Percentiles rank a stretch among this genome's conserved stretches.
Evolutionary conservation across 2,797 vertebrate genomes (phyloP).

Genomic region (Halcyon smyrnensis): DNA sequence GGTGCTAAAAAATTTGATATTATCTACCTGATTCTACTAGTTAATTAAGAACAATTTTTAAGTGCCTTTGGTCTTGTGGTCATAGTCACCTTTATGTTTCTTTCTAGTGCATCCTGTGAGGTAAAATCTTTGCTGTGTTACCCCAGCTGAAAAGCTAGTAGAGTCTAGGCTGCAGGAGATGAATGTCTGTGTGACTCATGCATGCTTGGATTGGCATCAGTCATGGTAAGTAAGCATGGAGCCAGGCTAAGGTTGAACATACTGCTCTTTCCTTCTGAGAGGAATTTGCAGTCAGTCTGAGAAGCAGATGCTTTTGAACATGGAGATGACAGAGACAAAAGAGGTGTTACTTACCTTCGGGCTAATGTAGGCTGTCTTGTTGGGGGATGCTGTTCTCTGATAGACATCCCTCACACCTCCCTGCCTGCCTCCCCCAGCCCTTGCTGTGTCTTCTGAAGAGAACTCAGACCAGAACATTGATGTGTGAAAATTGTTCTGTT

Average conservation of each 20-base stretch:
- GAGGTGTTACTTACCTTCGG: constrained; percentile 45
- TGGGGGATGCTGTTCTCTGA: not conserved
- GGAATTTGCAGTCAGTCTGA: constrained; percentile 6
- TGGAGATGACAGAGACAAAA: not conserved
- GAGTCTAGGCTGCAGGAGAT: not conserved
- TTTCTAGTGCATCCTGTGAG: not conserved
- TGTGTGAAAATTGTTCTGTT: not conserved
- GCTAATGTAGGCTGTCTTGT: not conserved
- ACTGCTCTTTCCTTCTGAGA: not conserved
- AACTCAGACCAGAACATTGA: not conserved
- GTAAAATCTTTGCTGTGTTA: not conserved
- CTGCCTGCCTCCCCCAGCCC: not conserved
- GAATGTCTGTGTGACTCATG: not conserved
- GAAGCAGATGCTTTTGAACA: constrained; percentile 46
- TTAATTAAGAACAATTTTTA: not conserved
- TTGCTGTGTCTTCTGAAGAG: not conserved
- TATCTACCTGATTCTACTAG: not conserved
- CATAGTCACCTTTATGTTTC: not conserved
- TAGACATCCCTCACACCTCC: not conserved
- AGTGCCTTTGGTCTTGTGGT: not conserved
- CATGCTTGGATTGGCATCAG: not conserved
- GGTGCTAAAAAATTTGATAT: not conserved
- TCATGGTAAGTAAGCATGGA: not conserved
- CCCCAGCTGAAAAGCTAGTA: not conserved
- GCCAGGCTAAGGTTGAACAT: not conserved